phyloP scores from a whole-genome alignment of 2,888 invertebrate genomes.

The Tetheella fluctuosa region DNA sequence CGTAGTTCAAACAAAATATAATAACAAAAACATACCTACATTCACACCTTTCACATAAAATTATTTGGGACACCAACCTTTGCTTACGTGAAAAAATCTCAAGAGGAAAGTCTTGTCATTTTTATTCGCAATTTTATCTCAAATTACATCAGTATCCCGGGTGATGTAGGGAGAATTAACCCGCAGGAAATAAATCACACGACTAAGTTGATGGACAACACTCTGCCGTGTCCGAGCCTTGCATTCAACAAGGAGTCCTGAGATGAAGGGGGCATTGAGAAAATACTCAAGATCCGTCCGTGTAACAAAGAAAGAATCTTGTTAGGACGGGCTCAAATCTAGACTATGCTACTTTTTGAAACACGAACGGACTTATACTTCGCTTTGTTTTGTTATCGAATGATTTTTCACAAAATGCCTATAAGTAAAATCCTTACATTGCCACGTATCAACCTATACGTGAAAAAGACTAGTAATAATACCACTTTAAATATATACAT shows the following conservation, averaged over 20 bases:
- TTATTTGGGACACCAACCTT: background rate
- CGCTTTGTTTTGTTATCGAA: too few species aligned
- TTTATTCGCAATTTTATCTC: background rate
- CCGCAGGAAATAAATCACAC: background rate
- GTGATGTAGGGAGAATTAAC: background rate
- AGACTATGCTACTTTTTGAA: too few species aligned
- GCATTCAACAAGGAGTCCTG: background rate
- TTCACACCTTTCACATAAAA: conserved; percentile 2
- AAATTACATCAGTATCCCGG: background rate
- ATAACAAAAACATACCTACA: background rate
- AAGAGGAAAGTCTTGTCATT: background rate
- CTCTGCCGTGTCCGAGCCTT: background rate
- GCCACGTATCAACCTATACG: too few species aligned
- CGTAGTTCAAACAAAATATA: background rate
- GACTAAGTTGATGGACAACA: conserved; percentile 1
- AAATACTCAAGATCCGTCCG: background rate
- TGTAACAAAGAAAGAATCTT: background rate
- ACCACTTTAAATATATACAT: too few species aligned
- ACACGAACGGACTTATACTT: too few species aligned
- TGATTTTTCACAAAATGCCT: too few species aligned
- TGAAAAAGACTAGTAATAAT: too few species aligned
- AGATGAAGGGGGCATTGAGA: too few species aligned
- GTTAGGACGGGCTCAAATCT: background rate
- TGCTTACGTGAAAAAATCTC: background rate
- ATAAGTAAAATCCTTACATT: too few species aligned